Evolutionary conservation across 2,113 vertebrate species (phyloP).

Genomic region (Datnioides undecimradiatus): DNA sequence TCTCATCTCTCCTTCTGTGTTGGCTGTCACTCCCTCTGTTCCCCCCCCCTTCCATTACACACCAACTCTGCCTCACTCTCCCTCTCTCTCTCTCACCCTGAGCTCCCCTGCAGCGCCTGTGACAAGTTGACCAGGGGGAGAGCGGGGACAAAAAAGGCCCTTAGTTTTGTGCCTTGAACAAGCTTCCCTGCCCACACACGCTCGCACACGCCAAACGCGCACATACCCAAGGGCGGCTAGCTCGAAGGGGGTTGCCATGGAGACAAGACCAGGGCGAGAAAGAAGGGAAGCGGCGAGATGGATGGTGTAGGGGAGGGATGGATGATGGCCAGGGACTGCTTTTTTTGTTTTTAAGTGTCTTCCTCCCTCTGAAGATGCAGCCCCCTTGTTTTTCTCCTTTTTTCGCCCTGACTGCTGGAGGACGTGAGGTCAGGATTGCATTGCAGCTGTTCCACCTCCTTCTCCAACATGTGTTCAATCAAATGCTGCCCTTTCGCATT

Average conservation of each 20-base stretch:
- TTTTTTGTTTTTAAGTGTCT: slow-evolving; percentile 60
- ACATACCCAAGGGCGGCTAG: slow-evolving; percentile 74
- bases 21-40: background rate
- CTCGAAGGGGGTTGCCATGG: slow-evolving; percentile 80
- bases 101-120: slow-evolving; percentile 69
- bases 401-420: slow-evolving; percentile 12
- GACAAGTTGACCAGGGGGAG: slow-evolving; percentile 68
- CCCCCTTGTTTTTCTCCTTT: slow-evolving; percentile 17
- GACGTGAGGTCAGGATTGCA: slow-evolving; percentile 45
- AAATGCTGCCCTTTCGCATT: slow-evolving; percentile 57
- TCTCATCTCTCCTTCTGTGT: slow-evolving; percentile 5
- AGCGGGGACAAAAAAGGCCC: slow-evolving; percentile 60
- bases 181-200: slow-evolving; percentile 70
- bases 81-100: slow-evolving; percentile 43
- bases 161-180: slow-evolving; percentile 73
- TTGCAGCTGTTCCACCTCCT: slow-evolving; percentile 35
- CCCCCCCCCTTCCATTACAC: background rate
- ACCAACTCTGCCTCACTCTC: background rate
- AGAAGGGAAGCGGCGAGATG: slow-evolving; percentile 65
- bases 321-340: slow-evolving; percentile 67
- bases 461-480: slow-evolving; percentile 58
- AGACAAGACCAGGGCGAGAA: slow-evolving; percentile 77
- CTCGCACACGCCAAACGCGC: slow-evolving; percentile 43
- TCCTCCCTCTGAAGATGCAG: slow-evolving; percentile 48
- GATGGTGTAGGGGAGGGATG: slow-evolving; percentile 64